A percentile compares a stretch with the other conserved stretches of the same genome.
phyloP scores from a whole-genome alignment of 2,888 invertebrate genomes.

The Hirtodrosophila duncani region DNA sequence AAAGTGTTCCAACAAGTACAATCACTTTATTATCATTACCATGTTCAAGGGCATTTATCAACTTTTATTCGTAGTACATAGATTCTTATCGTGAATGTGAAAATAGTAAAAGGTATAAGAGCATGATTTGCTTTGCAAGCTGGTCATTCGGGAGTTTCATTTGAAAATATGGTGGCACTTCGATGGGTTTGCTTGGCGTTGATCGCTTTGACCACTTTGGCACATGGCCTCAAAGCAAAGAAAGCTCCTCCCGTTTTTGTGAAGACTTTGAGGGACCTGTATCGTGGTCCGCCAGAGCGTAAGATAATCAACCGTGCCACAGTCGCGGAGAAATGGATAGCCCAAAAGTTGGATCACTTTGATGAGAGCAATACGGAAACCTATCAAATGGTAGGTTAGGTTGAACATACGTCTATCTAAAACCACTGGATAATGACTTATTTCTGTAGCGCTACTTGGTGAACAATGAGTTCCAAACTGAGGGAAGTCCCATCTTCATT shows the following conservation, averaged over 20 bases:
- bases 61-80: too few relatives aligned
- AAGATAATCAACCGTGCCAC: neutral
- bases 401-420: too few relatives aligned
- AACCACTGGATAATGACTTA: too few relatives aligned
- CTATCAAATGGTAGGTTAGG: constrained; percentile 79
- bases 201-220: constrained; percentile 19
- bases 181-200: constrained; percentile 31
- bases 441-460: constrained; percentile 79
- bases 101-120: too few relatives aligned
- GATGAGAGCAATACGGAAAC: constrained; percentile 79
- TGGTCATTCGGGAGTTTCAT: too few relatives aligned
- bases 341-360: constrained; percentile 82
- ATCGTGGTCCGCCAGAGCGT: constrained; percentile 77
- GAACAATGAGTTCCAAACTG: constrained; percentile 78
- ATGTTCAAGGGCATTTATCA: too few relatives aligned
- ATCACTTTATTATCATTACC: too few relatives aligned
- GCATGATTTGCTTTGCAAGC: too few relatives aligned
- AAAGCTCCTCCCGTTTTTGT: constrained; percentile 42
- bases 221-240: constrained; percentile 4
- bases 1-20: too few relatives aligned
- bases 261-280: constrained; percentile 38
- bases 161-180: constrained; percentile 45
- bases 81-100: too few relatives aligned
- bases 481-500: constrained; percentile 82
- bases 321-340: constrained; percentile 77